Percentiles rank a stretch among this genome's conserved stretches.
phyloP scores from a whole-genome alignment of 2,888 invertebrate genomes.

The Antitype chi region DNA sequence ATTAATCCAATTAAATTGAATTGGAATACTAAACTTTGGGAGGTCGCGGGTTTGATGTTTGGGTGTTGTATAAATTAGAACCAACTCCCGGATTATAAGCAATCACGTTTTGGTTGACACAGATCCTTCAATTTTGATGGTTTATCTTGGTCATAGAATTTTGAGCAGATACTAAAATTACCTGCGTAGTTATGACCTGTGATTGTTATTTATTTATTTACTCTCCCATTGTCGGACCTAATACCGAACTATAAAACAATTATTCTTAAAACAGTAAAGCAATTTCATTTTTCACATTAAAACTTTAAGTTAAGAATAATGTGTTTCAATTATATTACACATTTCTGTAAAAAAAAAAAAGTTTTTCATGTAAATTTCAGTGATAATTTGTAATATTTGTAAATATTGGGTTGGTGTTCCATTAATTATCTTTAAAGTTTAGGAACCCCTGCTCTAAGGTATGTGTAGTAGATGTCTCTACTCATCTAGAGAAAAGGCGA shows the following conservation, averaged over 20 bases:
- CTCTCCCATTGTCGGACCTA: too few species aligned
- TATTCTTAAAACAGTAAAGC: too few species aligned
- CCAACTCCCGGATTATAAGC: constrained; percentile 42
- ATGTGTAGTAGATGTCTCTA: too few species aligned
- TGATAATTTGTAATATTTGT: not conserved
- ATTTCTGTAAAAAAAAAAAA: too few species aligned
- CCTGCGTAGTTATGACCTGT: not conserved
- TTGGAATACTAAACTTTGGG: constrained; percentile 36
- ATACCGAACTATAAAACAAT: too few species aligned
- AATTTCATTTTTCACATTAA: too few species aligned
- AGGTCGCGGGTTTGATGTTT: constrained; percentile 39
- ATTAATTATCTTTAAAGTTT: not conserved
- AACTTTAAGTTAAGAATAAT: too few species aligned
- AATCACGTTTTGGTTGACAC: constrained; percentile 57
- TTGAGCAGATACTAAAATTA: not conserved
- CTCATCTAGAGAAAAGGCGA: too few species aligned
- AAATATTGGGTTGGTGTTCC: not conserved
- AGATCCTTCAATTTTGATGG: constrained; percentile 49
- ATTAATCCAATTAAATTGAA: constrained; percentile 64
- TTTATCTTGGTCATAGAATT: constrained; percentile 35
- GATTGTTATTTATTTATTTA: too few species aligned
- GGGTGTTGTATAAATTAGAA: constrained; percentile 55
- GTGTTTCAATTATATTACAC: too few species aligned
- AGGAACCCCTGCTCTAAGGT: too few species aligned
- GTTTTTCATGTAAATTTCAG: not conserved